Evolutionary conservation across 2,888 invertebrate genomes (phyloP).

Genomic region (Athalia circularis): DNA sequence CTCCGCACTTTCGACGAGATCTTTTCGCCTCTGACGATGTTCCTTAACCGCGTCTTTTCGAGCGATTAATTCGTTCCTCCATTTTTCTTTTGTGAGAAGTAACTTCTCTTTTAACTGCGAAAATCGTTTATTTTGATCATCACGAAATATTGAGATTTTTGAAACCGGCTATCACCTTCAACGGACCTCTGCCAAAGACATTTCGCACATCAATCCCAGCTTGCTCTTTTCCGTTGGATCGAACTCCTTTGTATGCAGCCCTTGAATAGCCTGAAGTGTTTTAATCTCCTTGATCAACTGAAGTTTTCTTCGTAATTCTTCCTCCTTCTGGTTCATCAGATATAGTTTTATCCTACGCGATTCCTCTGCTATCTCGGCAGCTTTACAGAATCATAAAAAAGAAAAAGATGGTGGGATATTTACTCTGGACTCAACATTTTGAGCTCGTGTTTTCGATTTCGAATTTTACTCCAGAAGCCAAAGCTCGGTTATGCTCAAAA

Average conservation of each 20-base stretch:
- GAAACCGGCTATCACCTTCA: not conserved
- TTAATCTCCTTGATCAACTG: constrained; percentile 73
- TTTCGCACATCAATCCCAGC: constrained; percentile 79
- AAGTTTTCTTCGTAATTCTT: constrained; percentile 70
- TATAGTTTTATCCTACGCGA: constrained; percentile 51
- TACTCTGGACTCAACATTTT: too few relatives aligned
- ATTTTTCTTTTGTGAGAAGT: constrained; percentile 74
- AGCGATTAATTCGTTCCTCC: constrained; percentile 76
- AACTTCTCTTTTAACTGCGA: constrained; percentile 76
- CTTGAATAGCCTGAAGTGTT: constrained; percentile 70
- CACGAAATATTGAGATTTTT: constrained; percentile 18
- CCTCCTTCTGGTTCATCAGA: constrained; percentile 62
- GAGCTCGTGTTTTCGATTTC: too few relatives aligned
- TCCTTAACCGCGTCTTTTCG: constrained; percentile 75
- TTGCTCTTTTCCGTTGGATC: constrained; percentile 79
- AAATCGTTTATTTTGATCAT: not conserved
- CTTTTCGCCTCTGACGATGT: constrained; percentile 74
- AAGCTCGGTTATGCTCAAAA: too few relatives aligned
- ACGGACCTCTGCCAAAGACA: constrained; percentile 78
- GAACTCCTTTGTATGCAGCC: constrained; percentile 70
- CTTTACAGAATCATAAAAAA: constrained; percentile 36
- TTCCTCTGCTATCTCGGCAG: constrained; percentile 54
- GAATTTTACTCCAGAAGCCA: too few relatives aligned
- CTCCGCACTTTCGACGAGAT: constrained; percentile 59
- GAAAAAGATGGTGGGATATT: too few relatives aligned